Evolutionary conservation across 2,888 invertebrate genomes (phyloP), one percentile per base, ranked within the genome.

Genomic region (Synanthedon tipuliformis): DNA sequence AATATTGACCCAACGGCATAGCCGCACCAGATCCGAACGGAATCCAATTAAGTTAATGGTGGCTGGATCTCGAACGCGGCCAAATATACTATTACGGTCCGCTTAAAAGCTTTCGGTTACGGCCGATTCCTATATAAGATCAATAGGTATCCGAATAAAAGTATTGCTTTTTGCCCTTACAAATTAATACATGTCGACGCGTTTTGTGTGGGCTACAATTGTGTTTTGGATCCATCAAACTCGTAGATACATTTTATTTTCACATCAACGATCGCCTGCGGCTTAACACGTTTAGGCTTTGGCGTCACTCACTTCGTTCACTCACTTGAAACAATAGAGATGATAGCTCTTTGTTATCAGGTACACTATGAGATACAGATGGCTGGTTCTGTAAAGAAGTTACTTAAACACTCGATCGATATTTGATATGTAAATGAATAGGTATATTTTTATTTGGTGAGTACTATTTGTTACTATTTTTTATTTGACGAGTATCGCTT

Each of bases 21-120:
- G 59, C 55, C 50, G 58, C 58, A 60, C 57, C 56, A 62, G 60
- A 61, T 61, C 60, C 61, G 59, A 68, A 68, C 63, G 66, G 64
- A 69, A 68, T 70, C 63, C 68, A 71, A 69, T 71, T 70, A 71
- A 65, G 57, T 64, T 68, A 69, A 70, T 71, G 66, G 70, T 59
- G 51, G 41, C 48, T 49, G 48, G 51, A 41, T 48, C 16, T 34
- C 45, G 27, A 50, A 53, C 57, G 62, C 63, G 61, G 61, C 61
- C 63, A 63, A 64, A 65, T 66, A 66, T 65, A 64, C 63, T 64
- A 65, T 63, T 65, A 65, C 61, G 58, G 60, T 52, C 57, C 61
- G 63, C 62, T 65, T 64, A 65, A 66, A 68, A 68, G 68, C 65
- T 64, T 65, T 65, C 60, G 61, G 62, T 61, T 60, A 64, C 62